Evolutionary conservation across 2,888 invertebrate genomes (phyloP).

Genomic region (Pelosia muscerda): DNA sequence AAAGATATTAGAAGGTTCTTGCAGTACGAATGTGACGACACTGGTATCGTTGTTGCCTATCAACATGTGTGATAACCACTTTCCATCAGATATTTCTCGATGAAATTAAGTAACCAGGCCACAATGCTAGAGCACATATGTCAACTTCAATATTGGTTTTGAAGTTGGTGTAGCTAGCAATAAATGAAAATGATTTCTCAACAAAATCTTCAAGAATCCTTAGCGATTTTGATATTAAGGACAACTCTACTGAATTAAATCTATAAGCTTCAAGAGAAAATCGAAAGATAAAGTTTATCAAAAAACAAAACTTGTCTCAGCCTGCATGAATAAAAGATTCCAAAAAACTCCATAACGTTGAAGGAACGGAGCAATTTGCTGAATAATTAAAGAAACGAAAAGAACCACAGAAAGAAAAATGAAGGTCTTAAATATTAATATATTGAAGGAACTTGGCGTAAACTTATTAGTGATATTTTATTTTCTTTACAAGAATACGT

Average conservation of each 20-base stretch:
- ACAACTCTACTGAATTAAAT: background rate
- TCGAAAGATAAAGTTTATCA: slow-evolving; percentile 18
- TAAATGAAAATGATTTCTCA: background rate
- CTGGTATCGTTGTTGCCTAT: no score
- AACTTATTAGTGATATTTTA: background rate
- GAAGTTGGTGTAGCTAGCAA: background rate
- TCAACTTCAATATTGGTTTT: background rate
- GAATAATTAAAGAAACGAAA: slow-evolving; percentile 43
- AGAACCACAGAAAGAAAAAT: slow-evolving; percentile 25
- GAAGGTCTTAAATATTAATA: slow-evolving; percentile 35
- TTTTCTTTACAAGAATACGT: background rate
- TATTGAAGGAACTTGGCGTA: slow-evolving; percentile 21
- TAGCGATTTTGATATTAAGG: background rate
- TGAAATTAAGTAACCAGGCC: no score
- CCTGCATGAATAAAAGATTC: slow-evolving; percentile 47
- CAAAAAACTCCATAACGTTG: slow-evolving; percentile 27
- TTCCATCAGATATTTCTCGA: no score
- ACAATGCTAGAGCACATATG: background rate
- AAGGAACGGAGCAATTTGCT: slow-evolving; percentile 35
- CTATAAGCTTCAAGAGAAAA: background rate
- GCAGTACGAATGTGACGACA: no score
- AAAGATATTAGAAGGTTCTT: no score
- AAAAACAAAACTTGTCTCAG: slow-evolving; percentile 33
- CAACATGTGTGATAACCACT: no score
- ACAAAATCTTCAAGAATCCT: background rate